A percentile compares a stretch with the other conserved stretches of the same genome.
These are phyloP conservation scores for Drosophila arawakana DNA, from an alignment of 1,140 invertebrate species.

Conservation along the genomic window DNA sequence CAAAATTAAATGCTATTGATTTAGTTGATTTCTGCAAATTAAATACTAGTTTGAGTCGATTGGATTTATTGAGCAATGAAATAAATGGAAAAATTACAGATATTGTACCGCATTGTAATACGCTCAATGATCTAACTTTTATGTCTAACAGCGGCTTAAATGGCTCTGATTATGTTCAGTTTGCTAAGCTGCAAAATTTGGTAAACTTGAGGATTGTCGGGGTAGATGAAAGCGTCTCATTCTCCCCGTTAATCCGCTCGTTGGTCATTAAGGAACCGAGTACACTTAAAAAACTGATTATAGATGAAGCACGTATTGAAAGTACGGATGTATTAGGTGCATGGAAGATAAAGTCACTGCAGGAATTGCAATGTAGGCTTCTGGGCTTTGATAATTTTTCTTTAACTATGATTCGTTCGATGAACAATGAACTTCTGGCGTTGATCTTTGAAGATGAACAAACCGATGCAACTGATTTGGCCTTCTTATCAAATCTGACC, in stretches of 20 bases:
- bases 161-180: background rate
- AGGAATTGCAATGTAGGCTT: background rate
- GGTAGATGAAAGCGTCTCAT: background rate
- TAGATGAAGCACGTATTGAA: background rate
- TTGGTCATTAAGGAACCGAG: background rate
- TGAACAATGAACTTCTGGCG: background rate
- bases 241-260: background rate
- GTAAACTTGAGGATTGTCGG: background rate
- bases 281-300: background rate
- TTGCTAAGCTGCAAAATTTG: background rate
- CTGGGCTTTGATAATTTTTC: background rate
- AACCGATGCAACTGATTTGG: background rate
- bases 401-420: background rate
- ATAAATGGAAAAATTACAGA: background rate
- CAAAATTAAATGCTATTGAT: background rate
- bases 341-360: background rate
- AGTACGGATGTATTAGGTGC: background rate
- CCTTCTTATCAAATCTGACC: background rate
- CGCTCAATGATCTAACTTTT: background rate
- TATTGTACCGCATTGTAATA: slow-evolving; percentile 3
- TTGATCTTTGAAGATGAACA: background rate
- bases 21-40: slow-evolving; percentile 12
- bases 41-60: background rate
- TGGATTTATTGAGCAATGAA: slow-evolving; percentile 6
- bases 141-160: background rate